phyloP scores from a whole-genome alignment of 2,797 vertebrate genomes.

The Amniataba percoides region DNA sequence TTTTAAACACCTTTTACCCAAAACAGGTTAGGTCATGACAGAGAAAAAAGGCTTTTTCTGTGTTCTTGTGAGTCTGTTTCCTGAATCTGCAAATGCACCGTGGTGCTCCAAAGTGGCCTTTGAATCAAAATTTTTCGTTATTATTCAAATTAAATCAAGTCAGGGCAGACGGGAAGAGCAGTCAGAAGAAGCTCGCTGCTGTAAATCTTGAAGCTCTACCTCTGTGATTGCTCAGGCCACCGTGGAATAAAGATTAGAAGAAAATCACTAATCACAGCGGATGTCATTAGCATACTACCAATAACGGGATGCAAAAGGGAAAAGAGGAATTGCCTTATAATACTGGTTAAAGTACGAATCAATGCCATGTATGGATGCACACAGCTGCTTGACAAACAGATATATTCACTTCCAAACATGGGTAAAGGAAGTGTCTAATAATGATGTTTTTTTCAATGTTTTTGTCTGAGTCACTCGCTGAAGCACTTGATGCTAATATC shows the following conservation, averaged over 20 bases:
- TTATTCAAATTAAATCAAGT: constrained; percentile 91
- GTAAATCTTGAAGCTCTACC: constrained; percentile 91
- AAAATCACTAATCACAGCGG: constrained; percentile 95
- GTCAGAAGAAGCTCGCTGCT: constrained; percentile 85
- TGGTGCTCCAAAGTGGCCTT: constrained; percentile 74
- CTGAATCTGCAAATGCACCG: constrained; percentile 68
- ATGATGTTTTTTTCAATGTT: constrained; percentile 84
- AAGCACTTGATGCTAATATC: constrained; percentile 86
- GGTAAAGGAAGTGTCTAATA: constrained; percentile 86
- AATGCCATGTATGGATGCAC: constrained; percentile 86
- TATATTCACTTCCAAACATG: constrained; percentile 84
- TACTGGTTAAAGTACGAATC: constrained; percentile 88
- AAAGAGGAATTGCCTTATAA: constrained; percentile 88
- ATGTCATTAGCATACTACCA: constrained; percentile 97
- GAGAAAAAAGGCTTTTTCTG: constrained; percentile 46
- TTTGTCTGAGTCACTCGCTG: constrained; percentile 82
- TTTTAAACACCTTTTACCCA: constrained; percentile 44
- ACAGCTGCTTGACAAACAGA: constrained; percentile 88
- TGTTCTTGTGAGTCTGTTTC: constrained; percentile 67
- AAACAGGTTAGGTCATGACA: constrained; percentile 67
- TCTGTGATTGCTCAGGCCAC: constrained; percentile 94
- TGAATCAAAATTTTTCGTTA: constrained; percentile 87
- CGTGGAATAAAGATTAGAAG: constrained; percentile 94
- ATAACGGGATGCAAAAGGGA: constrained; percentile 90
- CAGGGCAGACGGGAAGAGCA: constrained; percentile 89